A percentile compares a stretch with the other conserved stretches of the same genome.
These are phyloP conservation scores for Australoheros facetus DNA, from an alignment of 2,797 vertebrate species.

Conservation along the genomic window DNA sequence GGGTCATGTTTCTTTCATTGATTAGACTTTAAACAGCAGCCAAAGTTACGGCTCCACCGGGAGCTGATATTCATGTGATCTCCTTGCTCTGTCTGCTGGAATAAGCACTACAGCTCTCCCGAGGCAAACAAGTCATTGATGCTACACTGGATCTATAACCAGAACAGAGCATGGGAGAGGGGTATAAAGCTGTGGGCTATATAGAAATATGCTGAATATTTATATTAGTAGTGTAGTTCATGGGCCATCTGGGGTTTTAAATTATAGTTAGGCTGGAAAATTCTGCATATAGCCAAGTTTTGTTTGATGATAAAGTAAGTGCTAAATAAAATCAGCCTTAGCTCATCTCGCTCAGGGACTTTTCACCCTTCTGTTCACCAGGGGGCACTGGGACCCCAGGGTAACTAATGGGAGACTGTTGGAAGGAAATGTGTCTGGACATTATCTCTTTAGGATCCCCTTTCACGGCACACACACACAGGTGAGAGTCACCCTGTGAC, in stretches of 20 bases:
- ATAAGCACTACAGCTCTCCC: slow-evolving; percentile 67
- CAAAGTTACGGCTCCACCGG: slow-evolving; percentile 73
- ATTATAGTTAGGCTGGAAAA: slow-evolving; percentile 35
- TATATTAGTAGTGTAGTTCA: slow-evolving; percentile 38
- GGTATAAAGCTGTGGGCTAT: slow-evolving; percentile 32
- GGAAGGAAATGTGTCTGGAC: slow-evolving; percentile 38
- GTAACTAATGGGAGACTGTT: slow-evolving; percentile 6
- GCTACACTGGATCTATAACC: slow-evolving; percentile 63
- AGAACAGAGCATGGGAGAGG: slow-evolving; percentile 40
- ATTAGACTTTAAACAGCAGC: slow-evolving; percentile 76
- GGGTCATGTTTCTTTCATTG: slow-evolving; percentile 78
- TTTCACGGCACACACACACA: slow-evolving; percentile 22
- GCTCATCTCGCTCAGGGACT: slow-evolving; percentile 8
- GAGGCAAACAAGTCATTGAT: slow-evolving; percentile 62
- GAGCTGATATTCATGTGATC: slow-evolving; percentile 73
- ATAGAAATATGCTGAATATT: slow-evolving; percentile 55
- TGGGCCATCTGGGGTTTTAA: slow-evolving; percentile 28
- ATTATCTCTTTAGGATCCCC: slow-evolving; percentile 31
- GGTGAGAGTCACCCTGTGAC: slow-evolving; percentile 60
- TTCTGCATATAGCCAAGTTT: slow-evolving; percentile 14
- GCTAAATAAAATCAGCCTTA: slow-evolving; percentile 24
- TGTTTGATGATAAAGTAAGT: slow-evolving; percentile 30
- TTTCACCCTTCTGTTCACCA: slow-evolving; percentile 54
- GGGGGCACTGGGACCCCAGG: slow-evolving; percentile 60
- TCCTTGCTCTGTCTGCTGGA: slow-evolving; percentile 68